Conservation (phyloP, 1,140 invertebrate genomes). For the Scaptomyza hsui region DNA sequence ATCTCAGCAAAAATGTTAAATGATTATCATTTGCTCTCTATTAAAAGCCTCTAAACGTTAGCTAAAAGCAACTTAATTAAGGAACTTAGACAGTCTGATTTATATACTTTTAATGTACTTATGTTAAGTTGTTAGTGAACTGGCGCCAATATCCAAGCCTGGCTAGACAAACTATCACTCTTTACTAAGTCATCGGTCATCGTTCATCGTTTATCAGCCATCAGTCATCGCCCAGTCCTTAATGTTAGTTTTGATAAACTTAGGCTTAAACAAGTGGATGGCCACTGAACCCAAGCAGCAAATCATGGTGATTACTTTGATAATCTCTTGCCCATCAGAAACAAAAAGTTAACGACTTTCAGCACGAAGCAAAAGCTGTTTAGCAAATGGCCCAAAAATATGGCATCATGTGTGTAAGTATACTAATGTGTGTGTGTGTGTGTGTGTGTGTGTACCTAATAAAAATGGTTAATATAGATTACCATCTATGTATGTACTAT, state of each 20-base stretch:
- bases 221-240: conserved; percentile 1
- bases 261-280: background rate
- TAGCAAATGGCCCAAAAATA: background rate
- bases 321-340: background rate
- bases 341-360: conserved; percentile 3
- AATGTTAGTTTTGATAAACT: background rate
- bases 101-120: background rate
- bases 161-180: background rate
- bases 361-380: conserved; percentile 1
- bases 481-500: too few species aligned
- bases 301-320: conserved; percentile 7
- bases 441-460: background rate
- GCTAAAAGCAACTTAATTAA: too few species aligned
- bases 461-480: too few species aligned
- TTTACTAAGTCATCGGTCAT: conserved; percentile 1
- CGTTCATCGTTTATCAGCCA: conserved; percentile 8
- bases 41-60: too few species aligned
- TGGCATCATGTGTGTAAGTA: too few species aligned
- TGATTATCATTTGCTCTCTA: too few species aligned
- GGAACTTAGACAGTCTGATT: too few species aligned
- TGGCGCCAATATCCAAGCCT: background rate
- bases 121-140: background rate
- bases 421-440: too few species aligned
- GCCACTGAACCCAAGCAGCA: background rate
- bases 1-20: too few species aligned